Evolutionary conservation across 2,888 invertebrate genomes (phyloP).

Genomic region (Odontocolon sp.): DNA sequence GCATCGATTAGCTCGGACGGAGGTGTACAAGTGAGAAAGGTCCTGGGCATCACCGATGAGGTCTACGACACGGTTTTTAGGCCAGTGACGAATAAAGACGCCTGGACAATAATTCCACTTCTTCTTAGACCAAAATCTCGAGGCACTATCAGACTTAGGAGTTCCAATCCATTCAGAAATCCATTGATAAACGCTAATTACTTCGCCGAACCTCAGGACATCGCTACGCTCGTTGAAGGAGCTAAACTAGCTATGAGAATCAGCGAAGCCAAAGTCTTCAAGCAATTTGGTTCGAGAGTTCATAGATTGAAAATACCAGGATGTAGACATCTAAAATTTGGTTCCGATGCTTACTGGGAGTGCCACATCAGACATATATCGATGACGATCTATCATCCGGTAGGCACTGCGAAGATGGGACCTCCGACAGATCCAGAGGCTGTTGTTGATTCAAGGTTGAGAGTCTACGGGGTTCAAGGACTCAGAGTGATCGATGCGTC

Average conservation of each 20-base stretch:
- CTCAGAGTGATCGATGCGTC: constrained; percentile 93
- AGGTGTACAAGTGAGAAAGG: constrained; percentile 88
- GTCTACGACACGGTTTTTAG: constrained; percentile 90
- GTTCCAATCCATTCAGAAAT: constrained; percentile 92
- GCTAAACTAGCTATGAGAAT: constrained; percentile 89
- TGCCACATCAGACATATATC: constrained; percentile 93
- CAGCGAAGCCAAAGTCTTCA: constrained; percentile 89
- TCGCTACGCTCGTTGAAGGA: constrained; percentile 91
- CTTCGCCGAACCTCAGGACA: constrained; percentile 90
- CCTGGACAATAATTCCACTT: constrained; percentile 94
- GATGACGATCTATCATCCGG: constrained; percentile 95
- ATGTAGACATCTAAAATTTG: constrained; percentile 87
- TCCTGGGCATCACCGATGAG: constrained; percentile 90
- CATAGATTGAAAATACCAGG: constrained; percentile 90
- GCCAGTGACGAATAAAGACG: constrained; percentile 90
- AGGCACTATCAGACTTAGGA: constrained; percentile 89
- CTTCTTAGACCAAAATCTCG: constrained; percentile 90
- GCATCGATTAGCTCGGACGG: constrained; percentile 92
- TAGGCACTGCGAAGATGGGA: constrained; percentile 95
- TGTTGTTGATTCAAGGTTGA: constrained; percentile 90
- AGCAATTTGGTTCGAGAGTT: constrained; percentile 89
- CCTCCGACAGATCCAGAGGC: constrained; percentile 89
- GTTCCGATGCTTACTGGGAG: constrained; percentile 92
- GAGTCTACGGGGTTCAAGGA: constrained; percentile 89
- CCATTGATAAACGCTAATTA: constrained; percentile 97